Percentiles rank a stretch among this genome's conserved stretches.
Conservation (phyloP, 2,797 vertebrate genomes). For the Pseudomugil tenellus region DNA sequence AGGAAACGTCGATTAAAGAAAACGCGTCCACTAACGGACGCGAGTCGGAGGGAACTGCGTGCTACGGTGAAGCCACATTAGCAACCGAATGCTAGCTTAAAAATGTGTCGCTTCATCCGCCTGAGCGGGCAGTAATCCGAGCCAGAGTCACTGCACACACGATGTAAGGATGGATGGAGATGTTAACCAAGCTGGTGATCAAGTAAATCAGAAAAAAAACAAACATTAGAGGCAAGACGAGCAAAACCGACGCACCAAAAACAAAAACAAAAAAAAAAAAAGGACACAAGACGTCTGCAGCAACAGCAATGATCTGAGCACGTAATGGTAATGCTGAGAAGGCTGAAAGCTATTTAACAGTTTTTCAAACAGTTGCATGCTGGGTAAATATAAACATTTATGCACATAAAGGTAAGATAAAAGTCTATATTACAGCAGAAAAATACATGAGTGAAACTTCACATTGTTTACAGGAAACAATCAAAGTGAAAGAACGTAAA, state of each 20-base stretch:
- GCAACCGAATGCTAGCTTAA: conserved; percentile 35
- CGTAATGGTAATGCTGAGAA: conserved; percentile 31
- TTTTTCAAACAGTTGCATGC: conserved; percentile 43
- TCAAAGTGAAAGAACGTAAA: conserved; percentile 40
- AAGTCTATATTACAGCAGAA: conserved; percentile 73
- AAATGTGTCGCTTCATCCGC: conserved; percentile 3
- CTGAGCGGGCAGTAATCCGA: conserved; percentile 4
- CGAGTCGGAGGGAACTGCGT: conserved; percentile 26
- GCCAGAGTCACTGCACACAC: conserved; percentile 10
- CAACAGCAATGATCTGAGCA: conserved; percentile 27
- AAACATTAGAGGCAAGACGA: conserved; percentile 16
- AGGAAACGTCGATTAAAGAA: conserved; percentile 12
- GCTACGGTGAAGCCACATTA: conserved; percentile 69
- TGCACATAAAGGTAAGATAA: conserved; percentile 54
- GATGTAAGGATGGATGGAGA: conserved; percentile 12
- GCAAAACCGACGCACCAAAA: conserved; percentile 11
- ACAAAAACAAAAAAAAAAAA: too few relatives aligned
- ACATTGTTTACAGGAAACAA: conserved; percentile 67
- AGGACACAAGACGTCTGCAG: conserved; percentile 23
- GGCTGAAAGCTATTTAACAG: conserved; percentile 44
- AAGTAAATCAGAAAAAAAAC: conserved; percentile 7
- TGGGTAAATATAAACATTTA: conserved; percentile 70
- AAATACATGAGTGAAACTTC: conserved; percentile 60
- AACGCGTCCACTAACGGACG: conserved; percentile 8
- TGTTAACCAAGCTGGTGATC: conserved; percentile 17